phyloP scores from a whole-genome alignment of 2,113 vertebrate species.

The Sialia sialis region DNA sequence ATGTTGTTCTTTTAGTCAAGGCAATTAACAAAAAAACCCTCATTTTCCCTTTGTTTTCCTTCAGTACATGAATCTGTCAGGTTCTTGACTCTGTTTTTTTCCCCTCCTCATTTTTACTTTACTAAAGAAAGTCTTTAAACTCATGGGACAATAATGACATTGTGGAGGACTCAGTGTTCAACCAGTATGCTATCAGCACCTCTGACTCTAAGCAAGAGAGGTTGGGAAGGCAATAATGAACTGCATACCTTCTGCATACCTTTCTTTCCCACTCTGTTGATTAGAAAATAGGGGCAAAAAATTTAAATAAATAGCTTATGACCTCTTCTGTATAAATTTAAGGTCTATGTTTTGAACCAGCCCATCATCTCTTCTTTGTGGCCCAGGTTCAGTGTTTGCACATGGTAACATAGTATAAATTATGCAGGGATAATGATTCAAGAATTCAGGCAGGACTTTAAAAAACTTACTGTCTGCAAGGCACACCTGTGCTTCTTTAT shows the following conservation, averaged over 20 bases:
- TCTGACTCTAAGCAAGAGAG: background rate
- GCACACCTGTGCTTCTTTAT: slow-evolving; percentile 59
- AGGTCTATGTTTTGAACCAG: background rate
- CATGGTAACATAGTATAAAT: slow-evolving; percentile 38
- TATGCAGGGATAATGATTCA: slow-evolving; percentile 52
- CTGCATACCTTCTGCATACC: background rate
- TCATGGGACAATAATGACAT: background rate
- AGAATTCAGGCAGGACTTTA: slow-evolving; percentile 47
- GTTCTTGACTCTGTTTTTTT: background rate
- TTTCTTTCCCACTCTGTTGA: background rate
- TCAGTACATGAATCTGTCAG: background rate
- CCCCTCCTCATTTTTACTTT: background rate
- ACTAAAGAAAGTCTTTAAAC: background rate
- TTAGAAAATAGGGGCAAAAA: background rate
- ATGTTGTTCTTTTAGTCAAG: background rate
- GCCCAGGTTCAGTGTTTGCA: slow-evolving; percentile 4
- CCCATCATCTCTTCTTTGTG: background rate
- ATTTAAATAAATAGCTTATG: background rate
- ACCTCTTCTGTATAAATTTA: background rate
- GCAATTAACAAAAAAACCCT: background rate
- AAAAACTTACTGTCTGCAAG: slow-evolving; percentile 55
- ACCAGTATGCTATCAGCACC: too few species aligned
- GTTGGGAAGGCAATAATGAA: background rate
- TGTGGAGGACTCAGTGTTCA: background rate
- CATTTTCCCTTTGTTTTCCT: background rate